Conservation (phyloP, 2,113 vertebrate species). For the Myxocyprinus asiaticus region DNA sequence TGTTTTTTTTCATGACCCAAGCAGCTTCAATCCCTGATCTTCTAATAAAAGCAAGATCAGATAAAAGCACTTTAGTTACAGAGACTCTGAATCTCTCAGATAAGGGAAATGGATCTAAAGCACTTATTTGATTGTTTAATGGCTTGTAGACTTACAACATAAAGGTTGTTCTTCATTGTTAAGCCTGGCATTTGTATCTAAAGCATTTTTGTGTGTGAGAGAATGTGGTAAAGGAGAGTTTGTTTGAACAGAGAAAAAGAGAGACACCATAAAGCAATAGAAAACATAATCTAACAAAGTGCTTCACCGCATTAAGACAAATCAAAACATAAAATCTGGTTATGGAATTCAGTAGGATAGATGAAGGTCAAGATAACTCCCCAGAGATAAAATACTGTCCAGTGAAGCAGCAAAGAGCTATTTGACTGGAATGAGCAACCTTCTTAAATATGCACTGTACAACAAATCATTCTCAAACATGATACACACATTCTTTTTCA, state of each 20-base stretch:
- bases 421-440: neutral
- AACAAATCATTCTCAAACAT: neutral
- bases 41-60: conserved; percentile 17
- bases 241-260: neutral
- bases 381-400: conserved; percentile 18
- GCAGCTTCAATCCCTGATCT: neutral
- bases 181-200: neutral
- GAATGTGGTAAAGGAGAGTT: neutral
- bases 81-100: conserved; percentile 13
- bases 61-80: conserved; percentile 23
- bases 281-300: conserved; percentile 9
- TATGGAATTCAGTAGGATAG: neutral
- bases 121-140: conserved; percentile 28
- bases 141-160: conserved; percentile 7
- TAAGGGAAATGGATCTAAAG: conserved; percentile 28
- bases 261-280: neutral
- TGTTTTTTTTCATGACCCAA: neutral
- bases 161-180: neutral
- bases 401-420: neutral
- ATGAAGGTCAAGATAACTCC: conserved; percentile 31
- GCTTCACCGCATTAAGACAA: conserved; percentile 9
- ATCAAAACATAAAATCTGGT: conserved; percentile 22
- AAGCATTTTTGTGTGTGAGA: neutral
- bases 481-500: neutral
- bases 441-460: neutral